Conservation (phyloP, 2,888 invertebrate genomes). For the Strigamia crassipes region DNA sequence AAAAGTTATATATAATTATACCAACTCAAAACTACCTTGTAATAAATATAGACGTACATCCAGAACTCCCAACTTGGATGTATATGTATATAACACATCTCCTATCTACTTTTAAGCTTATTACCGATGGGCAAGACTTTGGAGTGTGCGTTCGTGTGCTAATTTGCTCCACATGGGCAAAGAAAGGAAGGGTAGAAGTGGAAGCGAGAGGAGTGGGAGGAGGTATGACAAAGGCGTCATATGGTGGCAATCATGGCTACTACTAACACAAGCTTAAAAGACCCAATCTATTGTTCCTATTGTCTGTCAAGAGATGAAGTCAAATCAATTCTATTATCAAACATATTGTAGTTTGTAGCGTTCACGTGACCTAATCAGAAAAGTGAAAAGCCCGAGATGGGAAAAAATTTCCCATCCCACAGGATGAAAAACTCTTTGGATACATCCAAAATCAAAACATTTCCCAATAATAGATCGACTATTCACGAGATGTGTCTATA, state of each 20-base stretch:
- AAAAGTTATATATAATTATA: not conserved
- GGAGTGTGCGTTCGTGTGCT: slow-evolving; percentile 15
- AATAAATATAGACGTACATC: too few relatives aligned
- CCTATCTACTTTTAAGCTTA: not conserved
- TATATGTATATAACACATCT: not conserved
- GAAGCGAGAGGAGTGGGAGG: not conserved
- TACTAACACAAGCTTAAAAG: slow-evolving; percentile 35
- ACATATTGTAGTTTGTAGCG: slow-evolving; percentile 28
- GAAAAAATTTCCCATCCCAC: not conserved
- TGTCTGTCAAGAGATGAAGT: slow-evolving; percentile 32
- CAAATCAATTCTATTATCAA: slow-evolving; percentile 42
- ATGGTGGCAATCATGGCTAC: slow-evolving; percentile 40
- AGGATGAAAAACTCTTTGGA: not conserved
- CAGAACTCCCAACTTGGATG: not conserved
- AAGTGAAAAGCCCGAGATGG: not conserved
- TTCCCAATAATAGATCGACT: not conserved
- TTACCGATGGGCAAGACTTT: not conserved
- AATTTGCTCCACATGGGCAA: slow-evolving; percentile 26
- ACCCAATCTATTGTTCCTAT: slow-evolving; percentile 34
- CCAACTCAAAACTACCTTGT: not conserved
- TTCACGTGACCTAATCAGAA: slow-evolving; percentile 36
- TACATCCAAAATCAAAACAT: not conserved
- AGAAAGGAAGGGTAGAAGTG: not conserved
- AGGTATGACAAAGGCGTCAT: slow-evolving; percentile 29
- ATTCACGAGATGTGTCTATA: not conserved